phyloP scores from a whole-genome alignment of 2,888 invertebrate genomes.

The Drosophila pegasa region DNA sequence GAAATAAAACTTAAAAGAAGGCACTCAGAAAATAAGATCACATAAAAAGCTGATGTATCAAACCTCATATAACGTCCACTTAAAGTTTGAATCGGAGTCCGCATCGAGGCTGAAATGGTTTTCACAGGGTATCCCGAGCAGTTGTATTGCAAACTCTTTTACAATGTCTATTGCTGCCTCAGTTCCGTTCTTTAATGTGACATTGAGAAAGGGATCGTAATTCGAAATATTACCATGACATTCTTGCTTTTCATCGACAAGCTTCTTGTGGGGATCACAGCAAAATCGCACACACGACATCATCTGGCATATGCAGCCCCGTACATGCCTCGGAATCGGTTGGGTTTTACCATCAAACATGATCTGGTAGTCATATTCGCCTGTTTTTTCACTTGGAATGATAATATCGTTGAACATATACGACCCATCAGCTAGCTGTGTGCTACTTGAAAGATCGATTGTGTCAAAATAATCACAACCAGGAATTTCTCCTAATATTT shows the following conservation, averaged over 20 bases:
- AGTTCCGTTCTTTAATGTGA: background rate
- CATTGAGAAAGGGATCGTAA: background rate
- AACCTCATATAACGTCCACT: slow-evolving; percentile 4
- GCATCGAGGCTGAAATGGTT: background rate
- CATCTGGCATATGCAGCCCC: background rate
- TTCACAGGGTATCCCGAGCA: background rate
- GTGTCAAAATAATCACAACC: slow-evolving; percentile 5
- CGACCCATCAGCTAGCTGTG: background rate
- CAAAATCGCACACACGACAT: slow-evolving; percentile 2
- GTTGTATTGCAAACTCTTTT: slow-evolving; percentile 1
- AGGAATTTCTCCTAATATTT: background rate
- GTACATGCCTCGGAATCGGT: background rate
- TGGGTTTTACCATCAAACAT: background rate
- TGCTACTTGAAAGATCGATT: background rate
- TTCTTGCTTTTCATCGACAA: background rate
- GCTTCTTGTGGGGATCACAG: background rate
- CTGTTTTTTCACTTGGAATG: background rate
- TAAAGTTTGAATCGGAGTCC: background rate
- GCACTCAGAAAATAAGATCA: no score
- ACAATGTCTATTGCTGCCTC: background rate
- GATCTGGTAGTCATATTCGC: background rate
- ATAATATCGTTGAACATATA: background rate
- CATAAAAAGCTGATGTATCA: background rate
- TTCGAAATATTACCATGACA: background rate
- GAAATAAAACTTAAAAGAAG: background rate